These are phyloP conservation scores for Pluvialis apricaria DNA, from an alignment of 2,113 vertebrate genomes.

Conservation along the genomic window DNA sequence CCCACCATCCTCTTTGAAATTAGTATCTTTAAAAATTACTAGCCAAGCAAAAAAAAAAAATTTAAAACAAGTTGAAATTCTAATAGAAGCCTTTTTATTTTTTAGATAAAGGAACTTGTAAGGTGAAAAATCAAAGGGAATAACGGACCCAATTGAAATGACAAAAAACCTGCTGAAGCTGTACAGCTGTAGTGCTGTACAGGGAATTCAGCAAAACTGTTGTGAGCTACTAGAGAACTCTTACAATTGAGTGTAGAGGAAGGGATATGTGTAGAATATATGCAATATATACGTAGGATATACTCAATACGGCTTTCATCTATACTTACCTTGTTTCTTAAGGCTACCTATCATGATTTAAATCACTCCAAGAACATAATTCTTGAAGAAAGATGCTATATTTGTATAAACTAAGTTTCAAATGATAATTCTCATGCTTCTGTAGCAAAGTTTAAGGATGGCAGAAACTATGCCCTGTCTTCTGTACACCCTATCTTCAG, in stretches of 20 bases:
- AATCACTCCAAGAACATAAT: background rate
- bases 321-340: background rate
- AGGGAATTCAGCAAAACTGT: background rate
- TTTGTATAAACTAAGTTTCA: background rate
- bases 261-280: fast-evolving
- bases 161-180: background rate
- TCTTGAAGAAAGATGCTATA: background rate
- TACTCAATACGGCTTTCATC: background rate
- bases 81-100: background rate
- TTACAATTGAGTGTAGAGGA: background rate
- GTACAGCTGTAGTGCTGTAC: background rate
- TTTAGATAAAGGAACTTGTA: background rate
- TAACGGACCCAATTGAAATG: background rate
- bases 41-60: background rate
- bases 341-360: background rate
- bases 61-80: background rate
- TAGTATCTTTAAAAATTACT: background rate
- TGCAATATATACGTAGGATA: background rate
- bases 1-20: background rate
- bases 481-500: background rate
- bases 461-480: background rate
- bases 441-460: background rate
- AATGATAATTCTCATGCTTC: background rate
- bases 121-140: background rate
- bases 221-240: background rate